These are phyloP conservation scores for Chirona hameri DNA, from an alignment of 2,888 invertebrate genomes.

Conservation along the genomic window DNA sequence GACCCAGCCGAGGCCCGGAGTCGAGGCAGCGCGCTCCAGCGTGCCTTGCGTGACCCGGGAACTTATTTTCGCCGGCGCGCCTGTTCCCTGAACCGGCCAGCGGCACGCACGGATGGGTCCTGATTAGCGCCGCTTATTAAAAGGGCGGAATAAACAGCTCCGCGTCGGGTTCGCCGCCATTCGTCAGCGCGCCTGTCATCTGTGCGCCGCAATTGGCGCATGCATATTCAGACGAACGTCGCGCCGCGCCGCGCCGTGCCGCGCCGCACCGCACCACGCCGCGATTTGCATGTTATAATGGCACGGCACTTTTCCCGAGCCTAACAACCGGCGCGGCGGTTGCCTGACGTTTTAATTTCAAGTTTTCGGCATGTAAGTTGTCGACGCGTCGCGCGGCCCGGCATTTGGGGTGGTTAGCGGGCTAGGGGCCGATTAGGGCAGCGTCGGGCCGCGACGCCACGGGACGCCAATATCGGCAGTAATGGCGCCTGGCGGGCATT, in stretches of 20 bases:
- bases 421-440: background rate
- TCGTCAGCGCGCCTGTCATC: background rate
- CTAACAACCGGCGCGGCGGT: background rate
- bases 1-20: too few relatives aligned
- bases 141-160: background rate
- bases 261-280: background rate
- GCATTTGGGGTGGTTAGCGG: background rate
- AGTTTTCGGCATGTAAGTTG: background rate
- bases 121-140: slow-evolving; percentile 2
- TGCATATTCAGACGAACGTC: background rate
- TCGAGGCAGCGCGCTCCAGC: too few relatives aligned
- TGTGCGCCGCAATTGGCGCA: background rate
- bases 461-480: background rate
- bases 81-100: background rate
- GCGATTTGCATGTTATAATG: background rate
- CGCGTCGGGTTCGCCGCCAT: background rate
- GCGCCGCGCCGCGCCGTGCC: background rate
- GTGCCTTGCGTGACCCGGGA: background rate
- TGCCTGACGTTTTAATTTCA: slow-evolving; percentile 12
- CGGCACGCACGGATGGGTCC: background rate
- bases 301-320: background rate
- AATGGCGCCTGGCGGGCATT: background rate
- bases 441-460: background rate
- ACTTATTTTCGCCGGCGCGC: background rate
- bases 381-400: background rate